Base-by-base conservation (phyloP, 2,888 invertebrate species). In the Acheta domesticus region DNA sequence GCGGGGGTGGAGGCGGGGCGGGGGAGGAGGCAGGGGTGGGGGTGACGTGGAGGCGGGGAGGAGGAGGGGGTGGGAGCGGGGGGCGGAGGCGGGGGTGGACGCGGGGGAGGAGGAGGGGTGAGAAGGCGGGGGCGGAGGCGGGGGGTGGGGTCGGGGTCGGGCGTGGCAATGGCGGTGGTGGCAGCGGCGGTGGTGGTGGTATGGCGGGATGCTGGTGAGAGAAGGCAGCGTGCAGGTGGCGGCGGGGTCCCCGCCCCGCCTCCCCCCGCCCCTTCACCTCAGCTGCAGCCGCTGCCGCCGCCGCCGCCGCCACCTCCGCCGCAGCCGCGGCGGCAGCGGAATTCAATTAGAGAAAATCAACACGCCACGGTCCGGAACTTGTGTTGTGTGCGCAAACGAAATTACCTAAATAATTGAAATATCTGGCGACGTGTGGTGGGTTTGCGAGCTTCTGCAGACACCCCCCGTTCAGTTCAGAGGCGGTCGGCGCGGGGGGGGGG, bases 331-430 rank as follows among this genome's bases (percentile, higher is more conserved):
- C n/a, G 62, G n/a, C 62, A 1, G 16, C n/a, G 62, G 62, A 62
- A 62, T 62, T 62, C 62, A 62, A 62, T 62, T 62, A 62, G 62
- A 62, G 62, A 62, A 62, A 62, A 62, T 62, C 62, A 62, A 62
- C 62, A 62, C 62, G n/a, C 62, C 62, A 11, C 62, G 62, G 14
- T 11, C n/a, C n/a, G 62, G 62, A 62, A 62, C 62, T 62, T 62
- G 62, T 62, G 62, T 62, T 62, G 62, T 62, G 62, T 62, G 62
- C 14, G 62, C 62, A 62, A 62, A 62, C 62, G 62, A 62, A 62
- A 62, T 62, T 62, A 62, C 62, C 14, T 62, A 62, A 62, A 62
- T 62, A 62, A 62, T 62, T 62, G 62, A 62, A 62, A 62, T 62
- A 62, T 62, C 62, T 62, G 62, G n/a, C 62, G 62, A n/a, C 62